phyloP scores from a whole-genome alignment of 2,113 vertebrate species.

The Poecile atricapillus region DNA sequence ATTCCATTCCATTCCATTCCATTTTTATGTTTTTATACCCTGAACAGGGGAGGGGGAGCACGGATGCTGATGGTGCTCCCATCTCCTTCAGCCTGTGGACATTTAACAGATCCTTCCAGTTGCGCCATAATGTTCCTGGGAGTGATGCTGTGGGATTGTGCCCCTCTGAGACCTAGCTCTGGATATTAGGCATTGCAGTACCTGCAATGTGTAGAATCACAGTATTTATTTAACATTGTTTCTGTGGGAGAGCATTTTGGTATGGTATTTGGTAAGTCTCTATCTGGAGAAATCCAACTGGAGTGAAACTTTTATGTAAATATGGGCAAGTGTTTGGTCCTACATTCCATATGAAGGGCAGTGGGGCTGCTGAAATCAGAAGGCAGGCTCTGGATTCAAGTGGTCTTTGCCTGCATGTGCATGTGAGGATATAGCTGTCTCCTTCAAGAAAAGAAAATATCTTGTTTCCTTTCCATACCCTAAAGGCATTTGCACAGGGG shows the following conservation, averaged over 20 bases:
- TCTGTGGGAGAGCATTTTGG: background rate
- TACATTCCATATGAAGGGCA: background rate
- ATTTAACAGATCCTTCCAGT: background rate
- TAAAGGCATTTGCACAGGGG: slow-evolving; percentile 48
- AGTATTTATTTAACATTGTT: background rate
- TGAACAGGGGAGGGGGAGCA: background rate
- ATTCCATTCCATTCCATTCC: background rate
- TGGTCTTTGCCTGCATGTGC: background rate
- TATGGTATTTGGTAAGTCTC: background rate
- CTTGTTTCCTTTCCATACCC: slow-evolving; percentile 33
- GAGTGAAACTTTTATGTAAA: background rate
- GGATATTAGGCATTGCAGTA: background rate
- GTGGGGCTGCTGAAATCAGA: background rate
- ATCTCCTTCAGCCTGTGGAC: background rate
- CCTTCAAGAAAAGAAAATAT: slow-evolving; percentile 9
- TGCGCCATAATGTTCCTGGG: background rate
- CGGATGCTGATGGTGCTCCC: background rate
- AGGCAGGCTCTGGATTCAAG: background rate
- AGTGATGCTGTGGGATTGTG: background rate
- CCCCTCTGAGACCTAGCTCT: background rate
- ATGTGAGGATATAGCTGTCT: background rate
- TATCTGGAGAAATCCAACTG: background rate
- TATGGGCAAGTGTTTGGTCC: background rate
- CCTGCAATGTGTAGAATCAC: background rate
- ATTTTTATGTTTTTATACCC: background rate